phyloP scores from a whole-genome alignment of 2,113 vertebrate species.

The Apistogramma diplotaenia region DNA sequence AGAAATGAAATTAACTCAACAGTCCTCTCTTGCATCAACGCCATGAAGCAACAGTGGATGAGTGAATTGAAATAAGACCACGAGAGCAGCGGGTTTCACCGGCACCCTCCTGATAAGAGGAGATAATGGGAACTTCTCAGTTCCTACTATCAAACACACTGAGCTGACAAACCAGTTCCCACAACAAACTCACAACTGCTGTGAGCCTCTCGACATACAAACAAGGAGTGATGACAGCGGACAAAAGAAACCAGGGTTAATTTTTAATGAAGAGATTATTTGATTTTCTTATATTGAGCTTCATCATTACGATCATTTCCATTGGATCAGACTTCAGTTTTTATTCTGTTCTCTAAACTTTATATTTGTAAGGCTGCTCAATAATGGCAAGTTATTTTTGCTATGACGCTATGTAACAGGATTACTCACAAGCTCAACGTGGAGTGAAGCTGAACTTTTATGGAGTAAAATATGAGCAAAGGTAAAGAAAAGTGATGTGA shows the following conservation, averaged over 20 bases:
- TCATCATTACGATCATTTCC: background rate
- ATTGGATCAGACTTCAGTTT: background rate
- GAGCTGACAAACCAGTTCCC: background rate
- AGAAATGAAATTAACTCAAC: background rate
- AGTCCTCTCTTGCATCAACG: background rate
- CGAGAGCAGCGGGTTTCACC: background rate
- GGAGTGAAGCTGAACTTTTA: background rate
- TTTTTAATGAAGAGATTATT: background rate
- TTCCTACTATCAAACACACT: constrained; percentile 48
- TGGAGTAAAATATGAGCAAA: rapidly evolving
- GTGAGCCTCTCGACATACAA: background rate
- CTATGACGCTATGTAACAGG: rapidly evolving
- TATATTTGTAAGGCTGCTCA: background rate
- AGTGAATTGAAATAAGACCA: constrained; percentile 9
- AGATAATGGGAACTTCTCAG: constrained; percentile 53
- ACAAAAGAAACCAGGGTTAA: background rate
- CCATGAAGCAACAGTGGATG: constrained; percentile 30
- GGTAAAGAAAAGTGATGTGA: background rate
- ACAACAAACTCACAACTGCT: background rate
- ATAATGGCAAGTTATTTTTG: background rate
- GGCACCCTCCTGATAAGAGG: constrained; percentile 15
- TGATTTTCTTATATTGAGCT: background rate
- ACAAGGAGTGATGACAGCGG: background rate
- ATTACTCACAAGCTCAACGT: background rate
- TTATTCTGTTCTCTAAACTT: no score